These are phyloP conservation scores for Thymelicus sylvestris DNA, from an alignment of 2,888 invertebrate species.

Conservation along the genomic window DNA sequence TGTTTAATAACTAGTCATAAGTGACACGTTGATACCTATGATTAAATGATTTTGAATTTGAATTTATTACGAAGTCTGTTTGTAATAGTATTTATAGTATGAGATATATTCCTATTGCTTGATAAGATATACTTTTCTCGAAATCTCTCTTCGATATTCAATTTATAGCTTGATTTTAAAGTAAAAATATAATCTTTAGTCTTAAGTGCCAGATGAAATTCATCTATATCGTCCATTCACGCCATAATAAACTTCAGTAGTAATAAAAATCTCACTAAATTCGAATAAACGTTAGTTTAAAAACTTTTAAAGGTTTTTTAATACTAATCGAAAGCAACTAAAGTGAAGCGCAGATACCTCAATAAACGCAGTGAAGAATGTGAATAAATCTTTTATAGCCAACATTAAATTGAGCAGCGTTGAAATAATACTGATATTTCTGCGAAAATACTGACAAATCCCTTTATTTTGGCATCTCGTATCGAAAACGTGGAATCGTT, in stretches of 20 bases:
- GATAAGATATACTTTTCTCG: no score
- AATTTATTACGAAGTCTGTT: no score
- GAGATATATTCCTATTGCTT: no score
- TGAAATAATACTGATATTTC: slow-evolving; percentile 30
- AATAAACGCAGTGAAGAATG: slow-evolving; percentile 18
- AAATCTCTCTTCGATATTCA: no score
- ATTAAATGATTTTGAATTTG: no score
- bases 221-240: neutral
- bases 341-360: slow-evolving; percentile 11
- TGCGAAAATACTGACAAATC: slow-evolving; percentile 21
- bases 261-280: neutral
- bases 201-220: neutral
- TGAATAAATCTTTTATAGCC: slow-evolving; percentile 30
- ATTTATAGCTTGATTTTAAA: no score
- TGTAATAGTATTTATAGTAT: no score
- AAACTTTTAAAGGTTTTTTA: neutral
- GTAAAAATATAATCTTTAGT: no score
- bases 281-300: neutral
- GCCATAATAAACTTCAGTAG: no score
- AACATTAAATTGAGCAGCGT: slow-evolving; percentile 18
- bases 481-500: slow-evolving; percentile 12
- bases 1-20: no score
- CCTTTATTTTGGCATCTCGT: slow-evolving; percentile 14
- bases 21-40: no score
- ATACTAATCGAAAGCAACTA: neutral